These are phyloP conservation scores for Trichopria drosophilae DNA, from an alignment of 2,888 invertebrate species.

Conservation along the genomic window DNA sequence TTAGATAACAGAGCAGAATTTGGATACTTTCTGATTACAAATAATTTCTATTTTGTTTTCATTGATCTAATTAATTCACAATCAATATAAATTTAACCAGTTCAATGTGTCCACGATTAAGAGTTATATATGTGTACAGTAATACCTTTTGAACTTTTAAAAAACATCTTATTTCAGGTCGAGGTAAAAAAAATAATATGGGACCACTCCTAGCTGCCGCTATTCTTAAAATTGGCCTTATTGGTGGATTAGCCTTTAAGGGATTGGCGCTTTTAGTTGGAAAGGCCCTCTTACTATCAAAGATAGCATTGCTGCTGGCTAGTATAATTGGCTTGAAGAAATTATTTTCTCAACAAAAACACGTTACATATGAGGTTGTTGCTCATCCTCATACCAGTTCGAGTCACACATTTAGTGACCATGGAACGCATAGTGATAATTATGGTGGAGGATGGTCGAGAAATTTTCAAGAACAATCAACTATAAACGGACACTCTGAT, in stretches of 20 bases:
- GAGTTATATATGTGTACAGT: too few species aligned
- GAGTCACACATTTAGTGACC: conserved; percentile 58
- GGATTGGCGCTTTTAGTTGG: conserved; percentile 79
- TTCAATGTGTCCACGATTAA: too few species aligned
- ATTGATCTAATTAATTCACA: too few species aligned
- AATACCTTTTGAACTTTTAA: too few species aligned
- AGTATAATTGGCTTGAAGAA: conserved; percentile 83
- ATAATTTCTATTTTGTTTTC: too few species aligned
- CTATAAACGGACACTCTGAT: too few species aligned
- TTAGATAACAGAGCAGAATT: too few species aligned
- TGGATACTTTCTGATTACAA: too few species aligned
- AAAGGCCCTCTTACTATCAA: conserved; percentile 81
- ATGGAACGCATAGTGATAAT: conserved; percentile 58
- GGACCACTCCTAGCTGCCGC: conserved; percentile 75
- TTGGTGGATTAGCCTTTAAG: conserved; percentile 80
- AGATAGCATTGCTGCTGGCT: conserved; percentile 79
- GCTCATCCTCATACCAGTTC: conserved; percentile 67
- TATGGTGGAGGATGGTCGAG: conserved; percentile 68
- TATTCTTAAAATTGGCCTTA: conserved; percentile 78
- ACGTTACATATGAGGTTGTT: conserved; percentile 76
- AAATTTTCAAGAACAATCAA: conserved; percentile 60
- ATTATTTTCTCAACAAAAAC: conserved; percentile 73
- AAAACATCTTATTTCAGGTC: too few species aligned
- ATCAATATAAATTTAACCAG: too few species aligned
- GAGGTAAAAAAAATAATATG: conserved; percentile 74